Percentiles rank a stretch among this genome's conserved stretches.
These are phyloP conservation scores for Penelope pileata DNA, from an alignment of 2,113 vertebrate genomes.

Conservation along the genomic window DNA sequence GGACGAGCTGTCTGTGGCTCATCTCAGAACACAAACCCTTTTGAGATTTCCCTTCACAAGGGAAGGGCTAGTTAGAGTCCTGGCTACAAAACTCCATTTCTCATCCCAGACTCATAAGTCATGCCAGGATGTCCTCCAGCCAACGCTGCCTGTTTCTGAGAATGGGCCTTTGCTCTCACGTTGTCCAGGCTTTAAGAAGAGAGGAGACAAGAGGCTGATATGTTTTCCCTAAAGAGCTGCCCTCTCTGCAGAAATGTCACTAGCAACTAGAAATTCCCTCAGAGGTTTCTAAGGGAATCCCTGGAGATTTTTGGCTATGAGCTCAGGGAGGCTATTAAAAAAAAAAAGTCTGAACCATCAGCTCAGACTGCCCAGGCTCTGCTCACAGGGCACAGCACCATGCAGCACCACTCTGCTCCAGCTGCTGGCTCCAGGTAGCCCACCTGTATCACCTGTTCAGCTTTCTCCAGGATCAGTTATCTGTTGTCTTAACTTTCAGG, in stretches of 20 bases:
- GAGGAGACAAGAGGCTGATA: not conserved
- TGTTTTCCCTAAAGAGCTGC: not conserved
- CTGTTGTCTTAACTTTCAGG: not conserved
- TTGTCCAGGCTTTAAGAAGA: not conserved
- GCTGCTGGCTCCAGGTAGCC: not conserved
- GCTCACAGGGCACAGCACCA: not conserved
- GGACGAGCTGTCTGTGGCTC: no score
- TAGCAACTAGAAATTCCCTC: not conserved
- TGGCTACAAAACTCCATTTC: no score
- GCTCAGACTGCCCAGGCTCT: not conserved
- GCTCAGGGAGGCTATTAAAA: not conserved
- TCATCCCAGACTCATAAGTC: no score
- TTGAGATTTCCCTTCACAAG: no score
- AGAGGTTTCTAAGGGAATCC: not conserved
- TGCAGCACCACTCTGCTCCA: not conserved
- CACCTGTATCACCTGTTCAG: not conserved
- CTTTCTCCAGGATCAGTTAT: not conserved
- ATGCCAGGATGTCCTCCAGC: no score
- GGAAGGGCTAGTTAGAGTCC: no score
- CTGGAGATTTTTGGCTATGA: not conserved
- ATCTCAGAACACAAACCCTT: no score
- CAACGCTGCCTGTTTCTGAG: no score
- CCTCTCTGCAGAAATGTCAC: not conserved
- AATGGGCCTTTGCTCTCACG: rapidly evolving
- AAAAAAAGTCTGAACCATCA: no score